A percentile compares a stretch with the other conserved stretches of the same genome.
Conservation (phyloP, 2,113 vertebrate genomes). For the Chaetops frenatus region DNA sequence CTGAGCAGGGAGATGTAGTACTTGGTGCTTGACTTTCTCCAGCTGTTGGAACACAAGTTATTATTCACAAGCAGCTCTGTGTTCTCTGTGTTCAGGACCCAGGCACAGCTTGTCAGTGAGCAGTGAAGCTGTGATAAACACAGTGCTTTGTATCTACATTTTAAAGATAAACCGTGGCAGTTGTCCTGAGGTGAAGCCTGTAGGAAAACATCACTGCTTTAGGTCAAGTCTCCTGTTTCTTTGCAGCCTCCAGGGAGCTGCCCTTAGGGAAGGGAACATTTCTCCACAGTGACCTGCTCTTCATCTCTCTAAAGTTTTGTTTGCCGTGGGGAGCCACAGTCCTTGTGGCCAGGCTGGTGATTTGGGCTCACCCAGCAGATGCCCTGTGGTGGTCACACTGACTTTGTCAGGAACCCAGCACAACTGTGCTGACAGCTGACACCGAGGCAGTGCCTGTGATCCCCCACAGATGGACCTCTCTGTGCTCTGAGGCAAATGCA, state of each 20-base stretch:
- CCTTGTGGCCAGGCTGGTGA: background rate
- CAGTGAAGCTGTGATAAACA: background rate
- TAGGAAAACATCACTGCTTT: background rate
- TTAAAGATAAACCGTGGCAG: background rate
- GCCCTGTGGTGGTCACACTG: background rate
- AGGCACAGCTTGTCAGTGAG: background rate
- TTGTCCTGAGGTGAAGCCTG: background rate
- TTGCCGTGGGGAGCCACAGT: background rate
- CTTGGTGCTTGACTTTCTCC: background rate
- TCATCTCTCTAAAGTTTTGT: background rate
- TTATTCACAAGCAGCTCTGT: background rate
- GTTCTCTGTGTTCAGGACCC: background rate
- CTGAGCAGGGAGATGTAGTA: background rate
- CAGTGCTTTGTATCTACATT: background rate
- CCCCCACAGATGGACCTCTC: background rate
- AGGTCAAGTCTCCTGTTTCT: background rate
- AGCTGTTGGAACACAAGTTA: background rate
- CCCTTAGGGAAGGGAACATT: background rate
- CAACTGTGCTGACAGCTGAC: background rate
- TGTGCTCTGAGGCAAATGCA: background rate
- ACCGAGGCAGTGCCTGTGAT: fast-evolving
- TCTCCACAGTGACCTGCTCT: background rate
- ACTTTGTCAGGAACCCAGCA: background rate
- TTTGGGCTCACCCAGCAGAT: background rate
- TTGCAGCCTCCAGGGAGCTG: background rate